phyloP scores from a whole-genome alignment of 2,888 invertebrate genomes.

The Eupithecia centaureata region DNA sequence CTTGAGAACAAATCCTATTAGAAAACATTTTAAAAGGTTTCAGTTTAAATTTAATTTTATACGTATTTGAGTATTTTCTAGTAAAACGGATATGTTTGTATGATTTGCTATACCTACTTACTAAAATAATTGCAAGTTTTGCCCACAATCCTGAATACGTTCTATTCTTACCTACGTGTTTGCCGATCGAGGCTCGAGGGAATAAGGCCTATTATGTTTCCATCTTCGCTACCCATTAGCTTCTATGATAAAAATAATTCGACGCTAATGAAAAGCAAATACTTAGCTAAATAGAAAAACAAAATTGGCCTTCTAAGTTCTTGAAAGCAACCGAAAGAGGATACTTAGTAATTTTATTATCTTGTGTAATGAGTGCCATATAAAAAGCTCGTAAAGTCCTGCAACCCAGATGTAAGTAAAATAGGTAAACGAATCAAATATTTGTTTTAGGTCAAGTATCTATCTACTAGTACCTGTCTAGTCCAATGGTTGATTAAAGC shows the following conservation, averaged over 20 bases:
- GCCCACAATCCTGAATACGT: constrained; percentile 6
- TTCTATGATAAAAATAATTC: constrained; percentile 22
- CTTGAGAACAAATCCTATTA: neutral
- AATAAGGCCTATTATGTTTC: constrained; percentile 38
- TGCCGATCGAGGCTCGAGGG: constrained; percentile 28
- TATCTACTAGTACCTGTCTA: neutral
- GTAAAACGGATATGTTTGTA: neutral
- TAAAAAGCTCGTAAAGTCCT: constrained; percentile 1
- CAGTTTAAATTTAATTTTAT: neutral
- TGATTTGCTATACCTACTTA: neutral
- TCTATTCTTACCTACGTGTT: constrained; percentile 13
- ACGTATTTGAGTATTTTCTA: neutral
- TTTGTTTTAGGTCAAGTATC: neutral
- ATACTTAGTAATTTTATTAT: constrained; percentile 1
- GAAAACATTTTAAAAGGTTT: neutral
- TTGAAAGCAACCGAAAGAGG: neutral
- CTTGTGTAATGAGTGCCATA: constrained; percentile 7
- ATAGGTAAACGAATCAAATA: neutral
- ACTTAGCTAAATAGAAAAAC: constrained; percentile 11
- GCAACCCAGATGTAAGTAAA: neutral
- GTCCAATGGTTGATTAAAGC: neutral
- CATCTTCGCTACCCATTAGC: constrained; percentile 28
- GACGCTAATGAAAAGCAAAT: constrained; percentile 10
- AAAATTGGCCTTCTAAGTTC: neutral
- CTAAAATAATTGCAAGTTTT: neutral